Evolutionary conservation across 2,888 invertebrate genomes (phyloP).

Genomic region (Drosophila falleni): DNA sequence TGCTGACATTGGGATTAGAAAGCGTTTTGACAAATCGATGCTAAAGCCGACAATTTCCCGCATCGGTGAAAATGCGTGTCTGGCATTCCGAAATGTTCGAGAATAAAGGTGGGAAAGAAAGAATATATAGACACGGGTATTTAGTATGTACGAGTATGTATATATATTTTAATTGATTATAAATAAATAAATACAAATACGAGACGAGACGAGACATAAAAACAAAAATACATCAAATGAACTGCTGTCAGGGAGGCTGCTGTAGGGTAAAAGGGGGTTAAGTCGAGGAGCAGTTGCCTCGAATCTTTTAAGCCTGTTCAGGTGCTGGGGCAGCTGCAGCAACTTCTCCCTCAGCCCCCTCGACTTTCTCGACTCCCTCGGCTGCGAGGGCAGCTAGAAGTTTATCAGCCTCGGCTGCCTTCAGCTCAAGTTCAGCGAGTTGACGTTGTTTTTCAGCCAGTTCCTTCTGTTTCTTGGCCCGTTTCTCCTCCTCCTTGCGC

Average conservation of each 20-base stretch:
- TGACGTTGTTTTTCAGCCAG: constrained; percentile 67
- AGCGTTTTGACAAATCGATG: constrained; percentile 75
- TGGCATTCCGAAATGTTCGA: constrained; percentile 13
- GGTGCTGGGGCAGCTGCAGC: constrained; percentile 12
- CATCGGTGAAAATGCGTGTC: constrained; percentile 16
- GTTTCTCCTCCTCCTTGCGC: constrained; percentile 69
- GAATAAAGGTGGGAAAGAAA: neutral
- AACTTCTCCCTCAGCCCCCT: constrained; percentile 15
- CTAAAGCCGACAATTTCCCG: constrained; percentile 45
- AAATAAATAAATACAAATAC: constrained; percentile 75
- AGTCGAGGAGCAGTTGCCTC: neutral
- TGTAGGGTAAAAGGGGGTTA: neutral
- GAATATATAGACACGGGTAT: neutral
- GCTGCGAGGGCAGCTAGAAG: constrained; percentile 57
- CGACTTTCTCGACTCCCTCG: constrained; percentile 23
- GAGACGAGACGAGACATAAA: constrained; percentile 48
- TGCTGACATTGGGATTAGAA: constrained; percentile 66
- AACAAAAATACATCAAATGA: constrained; percentile 19
- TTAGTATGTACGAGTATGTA: constrained; percentile 35
- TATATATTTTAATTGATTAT: constrained; percentile 73
- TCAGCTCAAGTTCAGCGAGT: constrained; percentile 59
- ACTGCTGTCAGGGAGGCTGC: constrained; percentile 17
- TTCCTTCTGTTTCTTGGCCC: constrained; percentile 65
- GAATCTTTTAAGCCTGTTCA: constrained; percentile 48
- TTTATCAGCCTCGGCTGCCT: constrained; percentile 70